Evolutionary conservation across 2,888 invertebrate genomes (phyloP), one percentile per base, ranked within the genome.

Genomic region (Caenorhabditis japonica): DNA sequence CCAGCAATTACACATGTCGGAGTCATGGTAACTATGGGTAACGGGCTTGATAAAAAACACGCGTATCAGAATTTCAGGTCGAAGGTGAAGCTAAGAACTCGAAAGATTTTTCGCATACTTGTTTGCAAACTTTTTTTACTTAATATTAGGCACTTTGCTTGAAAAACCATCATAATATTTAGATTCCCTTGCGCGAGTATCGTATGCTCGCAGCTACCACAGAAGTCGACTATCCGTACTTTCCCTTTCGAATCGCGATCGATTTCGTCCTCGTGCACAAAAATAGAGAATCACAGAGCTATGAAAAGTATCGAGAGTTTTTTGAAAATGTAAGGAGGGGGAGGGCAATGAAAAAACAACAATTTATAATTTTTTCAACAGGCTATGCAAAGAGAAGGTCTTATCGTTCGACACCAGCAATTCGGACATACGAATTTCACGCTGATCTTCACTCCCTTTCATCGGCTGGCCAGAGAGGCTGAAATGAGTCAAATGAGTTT

Each of bases 201-300:
- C 69, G 58, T 27, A 75, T 71, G 71, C 75, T 73, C 21, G 39
- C 51, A 12, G 62, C 76, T 25, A 49, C 72, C 19, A 61, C 60
- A 13, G 59, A 66, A 27, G 60, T 79, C 36, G 82, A 80, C 56
- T 82, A 82, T 69, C 82, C 82, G 8, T 82, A 82, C 51, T 82
- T 73, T 41, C 80, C 82, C 8, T 82, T 82, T 56, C 76, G 79
- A 17, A 69, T 80, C 7, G 60, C 76, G 1, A 75, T 80, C 17
- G 79, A 82, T 56, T 77, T 74, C 51, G 81, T 81, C 12, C 74
- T 81, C 2, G 81, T 81, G 3, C 66, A 75, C 51, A 58, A 61
- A 41, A 64, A 53, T 2, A 38, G 34, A 1, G 38, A 52, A 19
- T 36, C 41, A 1, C 49, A 62, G 4, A 62, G 39, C 12, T 38